A percentile compares a stretch with the other conserved stretches of the same genome.
Evolutionary conservation across 2,888 invertebrate species (phyloP).

Genomic region (Trachelus troglodyta): DNA sequence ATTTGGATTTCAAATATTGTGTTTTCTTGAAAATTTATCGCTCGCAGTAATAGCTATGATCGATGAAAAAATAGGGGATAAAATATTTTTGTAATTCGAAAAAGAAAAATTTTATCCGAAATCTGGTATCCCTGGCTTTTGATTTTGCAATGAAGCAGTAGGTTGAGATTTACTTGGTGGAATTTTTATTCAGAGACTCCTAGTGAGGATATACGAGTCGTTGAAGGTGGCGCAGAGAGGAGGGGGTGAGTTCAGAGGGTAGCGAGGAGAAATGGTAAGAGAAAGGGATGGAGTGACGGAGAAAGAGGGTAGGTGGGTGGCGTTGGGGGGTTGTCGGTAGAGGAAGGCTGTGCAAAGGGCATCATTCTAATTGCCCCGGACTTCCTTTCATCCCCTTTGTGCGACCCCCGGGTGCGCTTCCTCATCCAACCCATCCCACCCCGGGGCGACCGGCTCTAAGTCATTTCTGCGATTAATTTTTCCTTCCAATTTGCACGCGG

Average conservation of each 20-base stretch:
- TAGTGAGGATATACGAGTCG: background rate
- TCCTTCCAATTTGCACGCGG: slow-evolving; percentile 68
- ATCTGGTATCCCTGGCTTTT: background rate
- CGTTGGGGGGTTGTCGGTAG: slow-evolving; percentile 33
- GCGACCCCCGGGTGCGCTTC: slow-evolving; percentile 60
- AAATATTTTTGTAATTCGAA: too few relatives aligned
- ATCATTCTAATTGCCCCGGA: slow-evolving; percentile 67
- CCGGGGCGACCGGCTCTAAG: slow-evolving; percentile 55
- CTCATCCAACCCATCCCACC: slow-evolving; percentile 49
- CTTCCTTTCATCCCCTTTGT: slow-evolving; percentile 67
- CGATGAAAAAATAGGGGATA: too few relatives aligned
- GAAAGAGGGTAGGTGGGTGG: slow-evolving; percentile 8
- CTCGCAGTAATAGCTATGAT: too few relatives aligned
- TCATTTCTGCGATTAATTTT: slow-evolving; percentile 68
- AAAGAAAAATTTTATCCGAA: background rate
- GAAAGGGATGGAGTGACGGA: slow-evolving; percentile 13
- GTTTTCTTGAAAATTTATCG: too few relatives aligned
- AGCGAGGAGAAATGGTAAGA: background rate
- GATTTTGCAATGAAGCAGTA: background rate
- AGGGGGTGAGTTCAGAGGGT: background rate
- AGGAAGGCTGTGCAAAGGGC: slow-evolving; percentile 57
- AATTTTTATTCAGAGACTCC: background rate
- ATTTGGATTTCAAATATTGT: too few relatives aligned
- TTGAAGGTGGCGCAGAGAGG: background rate
- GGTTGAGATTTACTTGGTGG: background rate